Conservation (phyloP, 37 sponge, comb jelly and placozoan genomes). For the Diacarnus erythraeanus region DNA sequence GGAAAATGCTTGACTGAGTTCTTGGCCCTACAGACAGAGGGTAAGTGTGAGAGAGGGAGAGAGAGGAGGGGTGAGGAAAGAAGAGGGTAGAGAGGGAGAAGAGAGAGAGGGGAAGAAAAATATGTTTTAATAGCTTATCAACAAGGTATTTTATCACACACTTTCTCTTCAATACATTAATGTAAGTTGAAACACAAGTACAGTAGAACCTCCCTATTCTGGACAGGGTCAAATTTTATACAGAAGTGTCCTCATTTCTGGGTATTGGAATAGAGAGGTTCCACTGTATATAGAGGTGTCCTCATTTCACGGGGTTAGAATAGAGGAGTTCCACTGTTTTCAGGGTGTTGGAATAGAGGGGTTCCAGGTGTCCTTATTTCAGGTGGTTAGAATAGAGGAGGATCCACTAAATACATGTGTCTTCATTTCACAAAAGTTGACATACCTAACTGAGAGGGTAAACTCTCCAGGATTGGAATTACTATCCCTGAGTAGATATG, state of each 20-base stretch:
- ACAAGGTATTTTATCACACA: no score
- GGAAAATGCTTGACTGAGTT: constrained; percentile 85
- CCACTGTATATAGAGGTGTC: no score
- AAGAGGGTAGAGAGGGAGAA: not conserved
- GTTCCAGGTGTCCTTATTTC: no score
- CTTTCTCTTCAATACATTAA: no score
- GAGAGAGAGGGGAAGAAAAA: not conserved
- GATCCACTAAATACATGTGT: not conserved
- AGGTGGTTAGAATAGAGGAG: no score
- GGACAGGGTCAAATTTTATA: not conserved
- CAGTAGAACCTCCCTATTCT: no score
- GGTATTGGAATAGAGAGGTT: no score
- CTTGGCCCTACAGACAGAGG: constrained; percentile 22
- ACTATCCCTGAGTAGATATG: constrained; percentile 58
- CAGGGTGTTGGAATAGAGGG: no score
- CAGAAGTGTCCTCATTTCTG: no score
- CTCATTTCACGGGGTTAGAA: no score
- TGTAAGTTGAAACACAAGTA: no score
- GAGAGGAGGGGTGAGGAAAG: not conserved
- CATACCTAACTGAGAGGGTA: constrained; percentile 67
- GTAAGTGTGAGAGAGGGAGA: not conserved
- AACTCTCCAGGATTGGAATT: constrained; percentile 43
- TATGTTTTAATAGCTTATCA: not conserved
- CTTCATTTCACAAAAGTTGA: not conserved
- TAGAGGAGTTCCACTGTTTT: no score